Evolutionary conservation across 2,888 invertebrate species (phyloP), one percentile per base, ranked within the genome.

Genomic region (Orthonychiurus folsomi): DNA sequence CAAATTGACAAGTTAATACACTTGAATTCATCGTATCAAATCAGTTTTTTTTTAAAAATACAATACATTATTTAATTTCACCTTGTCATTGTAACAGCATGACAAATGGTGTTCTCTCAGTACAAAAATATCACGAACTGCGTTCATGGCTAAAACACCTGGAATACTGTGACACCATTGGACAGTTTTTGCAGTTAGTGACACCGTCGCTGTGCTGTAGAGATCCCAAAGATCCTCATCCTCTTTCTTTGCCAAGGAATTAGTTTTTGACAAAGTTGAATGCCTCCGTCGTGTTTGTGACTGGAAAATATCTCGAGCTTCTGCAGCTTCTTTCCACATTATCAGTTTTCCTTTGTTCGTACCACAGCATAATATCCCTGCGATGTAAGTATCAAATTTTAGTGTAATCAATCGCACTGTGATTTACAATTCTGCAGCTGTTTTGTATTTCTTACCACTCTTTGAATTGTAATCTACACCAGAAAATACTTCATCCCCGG

Each of bases 271-370:
- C n/a, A 12, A 12, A 20, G 21, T 23, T n/a, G n/a, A n/a, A n/a
- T n/a, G n/a, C 37, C 15, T 37, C 15, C 5, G 15, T 37, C 15
- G 37, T 15, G 5, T 5, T 37, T n/a, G 18, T 27, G 26, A n/a
- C n/a, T 26, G 12, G 85, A 85, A 73, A 73, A 57, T 69, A 72
- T 55, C 63, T 12, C 66, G 70, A 2, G 62, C 68, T 20, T 68
- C 63, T 12, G 62, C 64, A 5, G 66, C 64, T 65, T 76, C 77
- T 74, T 77, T 82, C 95, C 95, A 96, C 68, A 94, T 85, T 71
- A 91, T 89, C 52, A 96, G 81, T 73, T 88, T 86, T 1, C 95
- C 95, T 73, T 87, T 83, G 74, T 90, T 91, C 24, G 94, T 94
- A 23, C 93, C 93, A 69, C 87, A 93, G 73, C 91, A 92, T 55